Evolutionary conservation across 2,113 vertebrate species (phyloP), one percentile per base, ranked within the genome.

Genomic region (Tupaia chinensis): DNA sequence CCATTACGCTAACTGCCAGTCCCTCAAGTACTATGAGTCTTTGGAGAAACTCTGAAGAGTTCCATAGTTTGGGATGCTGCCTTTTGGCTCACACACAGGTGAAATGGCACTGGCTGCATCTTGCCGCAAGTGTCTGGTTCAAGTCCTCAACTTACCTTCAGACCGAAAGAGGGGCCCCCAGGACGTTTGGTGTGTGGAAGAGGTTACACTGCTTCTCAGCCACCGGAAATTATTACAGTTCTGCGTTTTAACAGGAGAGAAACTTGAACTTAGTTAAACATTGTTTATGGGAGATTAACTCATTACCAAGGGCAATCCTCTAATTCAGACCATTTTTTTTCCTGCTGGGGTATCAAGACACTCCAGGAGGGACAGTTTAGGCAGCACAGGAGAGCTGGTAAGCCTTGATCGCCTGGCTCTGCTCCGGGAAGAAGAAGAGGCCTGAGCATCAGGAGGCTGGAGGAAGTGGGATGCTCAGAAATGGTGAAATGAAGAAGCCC

Each of bases 111-210:
- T 4, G 13, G 9, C 2, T 4, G 2, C 34, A 5, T 63, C 19
- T 53, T 63, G 20, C 70, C 61, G 53, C 27, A 12, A 0, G 12
- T 56, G 17, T 66, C 70, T 70, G 54, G n/a, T 32, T 53, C 7
- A 1, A 34, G 70, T 5, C n/a, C 14, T 9, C 19, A 3, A 61
- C 97, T 97, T 56, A 98, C 97, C 97, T 79, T 79, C 78, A 4
- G 91, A 73, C 0, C 91, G 94, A 9, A 93, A 1, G 23, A 98
- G 96, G 65, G 97, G 97, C 4, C 97, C 97, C 97, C 97, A 97
- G 88, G 97, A 93, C 8, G 32, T 88, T 95, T 93, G 94, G 69
- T 96, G 89, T 1, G 73, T 60, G 0, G 1, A n/a, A 0, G 63
- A 34, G 0, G 13, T 25, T 1, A 92, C 78, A 0, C 14, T 16